Evolutionary conservation across 23 tunicate species (phyloP), one percentile per base, ranked within the genome.

Genomic region (Ascidia mentula): DNA sequence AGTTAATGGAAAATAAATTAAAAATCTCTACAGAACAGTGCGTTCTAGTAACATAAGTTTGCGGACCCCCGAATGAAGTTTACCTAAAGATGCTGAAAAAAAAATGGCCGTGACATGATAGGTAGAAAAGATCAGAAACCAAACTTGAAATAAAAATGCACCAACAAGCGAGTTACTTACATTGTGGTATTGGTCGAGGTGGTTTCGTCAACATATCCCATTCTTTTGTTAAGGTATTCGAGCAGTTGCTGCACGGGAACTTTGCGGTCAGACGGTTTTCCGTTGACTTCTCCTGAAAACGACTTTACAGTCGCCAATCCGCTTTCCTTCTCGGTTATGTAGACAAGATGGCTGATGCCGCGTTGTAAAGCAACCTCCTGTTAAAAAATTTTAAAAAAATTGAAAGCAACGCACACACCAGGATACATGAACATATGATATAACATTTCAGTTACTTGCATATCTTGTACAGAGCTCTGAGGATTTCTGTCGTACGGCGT

Each of bases 271-370:
- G 30, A 22, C 17, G 81, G 69, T 37, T 81, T 81, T 36, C 74
- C 39, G 77, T 37, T 36, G 69, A 59, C 60, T 72, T 86, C 90
- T 37, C 53, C 73, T 61, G 8, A 32, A 38, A 86, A 60, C 34
- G 90, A 86, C 18, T 72, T 71, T 39, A 86, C 90, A 3, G 42
- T 32, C 31, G 39, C 61, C 46, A 46, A 32, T 6, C 74, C 89
- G 37, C 79, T 53, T 17, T 85, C 89, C 36, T 77, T 85, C 20
- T 91, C 97, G 39, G 59, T 85, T 9, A 91, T 36, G 26, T 85
- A 37, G 45, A 91, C 97, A 18, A 91, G 76, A 36, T 91, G 90
- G 42, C 84, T 60, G 12, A 91, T 72, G 28, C 87, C 87, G 31
- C 84, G 81, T 13, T 78, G 76, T 31, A 46, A 73, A 1, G 90